Percentiles rank a stretch among this genome's conserved stretches.
Conservation (phyloP, 2,113 vertebrate genomes). For the Cynoglossus semilaevis region DNA sequence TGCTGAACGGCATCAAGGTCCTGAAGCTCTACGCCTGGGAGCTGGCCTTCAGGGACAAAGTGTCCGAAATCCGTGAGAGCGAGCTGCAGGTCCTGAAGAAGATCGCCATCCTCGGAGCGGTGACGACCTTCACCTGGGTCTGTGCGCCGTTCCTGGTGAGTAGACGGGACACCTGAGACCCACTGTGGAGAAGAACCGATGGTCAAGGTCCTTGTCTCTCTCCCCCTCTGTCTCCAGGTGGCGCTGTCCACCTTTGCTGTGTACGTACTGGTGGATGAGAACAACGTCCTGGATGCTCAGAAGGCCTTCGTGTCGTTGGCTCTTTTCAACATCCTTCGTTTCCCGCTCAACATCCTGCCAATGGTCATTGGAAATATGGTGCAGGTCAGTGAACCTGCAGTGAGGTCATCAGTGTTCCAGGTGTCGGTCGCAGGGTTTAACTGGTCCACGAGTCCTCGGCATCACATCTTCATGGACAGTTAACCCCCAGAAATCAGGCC, state of each 20-base stretch:
- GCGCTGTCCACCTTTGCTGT: slow-evolving; percentile 85
- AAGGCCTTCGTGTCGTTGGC: slow-evolving; percentile 92
- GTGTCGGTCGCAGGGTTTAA: no score
- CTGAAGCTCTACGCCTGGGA: slow-evolving; percentile 98
- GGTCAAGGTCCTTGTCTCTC: not conserved
- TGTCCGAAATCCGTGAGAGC: slow-evolving; percentile 85
- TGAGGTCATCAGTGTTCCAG: not conserved
- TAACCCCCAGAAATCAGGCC: no score
- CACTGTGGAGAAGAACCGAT: no score
- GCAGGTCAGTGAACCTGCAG: slow-evolving; percentile 70
- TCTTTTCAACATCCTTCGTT: slow-evolving; percentile 95
- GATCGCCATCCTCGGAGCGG: slow-evolving; percentile 85
- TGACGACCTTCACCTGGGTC: slow-evolving; percentile 96
- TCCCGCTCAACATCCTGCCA: slow-evolving; percentile 91
- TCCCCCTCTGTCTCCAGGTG: slow-evolving; percentile 62
- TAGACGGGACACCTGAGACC: not conserved
- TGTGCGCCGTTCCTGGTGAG: slow-evolving; percentile 97
- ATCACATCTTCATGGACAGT: no score
- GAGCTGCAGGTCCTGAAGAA: slow-evolving; percentile 93
- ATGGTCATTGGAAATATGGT: slow-evolving; percentile 98
- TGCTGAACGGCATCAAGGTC: slow-evolving; percentile 95
- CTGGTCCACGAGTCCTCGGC: no score
- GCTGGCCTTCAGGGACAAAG: slow-evolving; percentile 90
- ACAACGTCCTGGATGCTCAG: slow-evolving; percentile 85
- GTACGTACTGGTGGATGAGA: slow-evolving; percentile 77